A percentile compares a stretch with the other conserved stretches of the same genome.
Evolutionary conservation across 2,113 vertebrate genomes (phyloP).

Genomic region (Tyto alba): DNA sequence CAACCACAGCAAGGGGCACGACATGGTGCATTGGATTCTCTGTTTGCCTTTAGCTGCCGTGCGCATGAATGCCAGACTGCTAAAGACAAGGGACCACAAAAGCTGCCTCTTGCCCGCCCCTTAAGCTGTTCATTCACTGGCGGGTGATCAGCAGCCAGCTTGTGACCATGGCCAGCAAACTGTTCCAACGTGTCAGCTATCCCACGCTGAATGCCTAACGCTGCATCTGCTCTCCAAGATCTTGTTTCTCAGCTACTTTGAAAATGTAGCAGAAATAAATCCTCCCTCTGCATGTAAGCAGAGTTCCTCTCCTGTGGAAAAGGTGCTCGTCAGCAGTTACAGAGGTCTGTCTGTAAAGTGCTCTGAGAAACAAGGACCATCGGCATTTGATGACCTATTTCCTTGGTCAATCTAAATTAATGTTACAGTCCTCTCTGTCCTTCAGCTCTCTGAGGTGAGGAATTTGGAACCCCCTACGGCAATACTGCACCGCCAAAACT

Average conservation of each 20-base stretch:
- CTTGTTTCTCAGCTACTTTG: not conserved
- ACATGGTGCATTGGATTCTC: not conserved
- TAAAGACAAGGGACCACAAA: not conserved
- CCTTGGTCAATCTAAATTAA: not conserved
- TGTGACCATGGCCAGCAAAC: not conserved
- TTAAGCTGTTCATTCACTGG: not conserved
- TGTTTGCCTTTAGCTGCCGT: not conserved
- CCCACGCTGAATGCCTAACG: rapidly evolving
- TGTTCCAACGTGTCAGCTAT: rapidly evolving
- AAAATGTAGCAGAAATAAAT: not conserved
- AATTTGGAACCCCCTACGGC: not conserved
- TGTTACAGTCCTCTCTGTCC: not conserved
- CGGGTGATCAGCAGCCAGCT: not conserved
- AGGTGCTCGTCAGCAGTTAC: rapidly evolving
- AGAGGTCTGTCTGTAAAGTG: not conserved
- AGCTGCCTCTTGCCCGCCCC: not conserved
- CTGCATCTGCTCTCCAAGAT: not conserved
- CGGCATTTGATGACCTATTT: not conserved
- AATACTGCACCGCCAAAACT: not conserved
- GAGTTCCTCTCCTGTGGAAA: not conserved
- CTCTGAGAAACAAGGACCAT: rapidly evolving
- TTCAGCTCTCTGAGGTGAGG: not conserved
- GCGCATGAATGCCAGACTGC: rapidly evolving
- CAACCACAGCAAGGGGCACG: not conserved
- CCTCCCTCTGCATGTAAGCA: too few relatives aligned